These are phyloP conservation scores for Actinemys pallida DNA, from an alignment of 2,113 vertebrate genomes.

Conservation along the genomic window DNA sequence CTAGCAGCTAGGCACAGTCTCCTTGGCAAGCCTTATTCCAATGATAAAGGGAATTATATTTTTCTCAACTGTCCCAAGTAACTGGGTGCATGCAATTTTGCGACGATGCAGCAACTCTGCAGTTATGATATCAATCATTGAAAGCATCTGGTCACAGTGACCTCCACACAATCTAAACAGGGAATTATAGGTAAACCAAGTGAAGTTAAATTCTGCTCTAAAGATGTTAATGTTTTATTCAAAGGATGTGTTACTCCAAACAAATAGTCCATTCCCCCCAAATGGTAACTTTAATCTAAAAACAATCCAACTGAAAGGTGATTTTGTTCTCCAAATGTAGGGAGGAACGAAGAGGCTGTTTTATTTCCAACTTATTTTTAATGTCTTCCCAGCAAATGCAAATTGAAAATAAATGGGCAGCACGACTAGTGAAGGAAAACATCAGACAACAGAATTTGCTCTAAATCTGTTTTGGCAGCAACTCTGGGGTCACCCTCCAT, in stretches of 20 bases:
- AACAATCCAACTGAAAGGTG: background rate
- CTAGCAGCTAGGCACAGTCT: background rate
- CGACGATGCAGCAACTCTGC: background rate
- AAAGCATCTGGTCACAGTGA: background rate
- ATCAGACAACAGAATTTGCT: background rate
- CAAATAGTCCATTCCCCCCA: background rate
- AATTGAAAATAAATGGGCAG: background rate
- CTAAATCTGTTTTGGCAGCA: fast-evolving
- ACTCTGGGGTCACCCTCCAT: fast-evolving
- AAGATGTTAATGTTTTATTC: fast-evolving
- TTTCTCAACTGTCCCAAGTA: background rate
- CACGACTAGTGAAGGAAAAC: background rate
- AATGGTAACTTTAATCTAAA: background rate
- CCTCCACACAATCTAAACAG: background rate
- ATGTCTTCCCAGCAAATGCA: background rate
- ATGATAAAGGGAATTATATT: background rate
- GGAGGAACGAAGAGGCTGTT: background rate
- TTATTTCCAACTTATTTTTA: background rate
- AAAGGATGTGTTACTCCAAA: background rate
- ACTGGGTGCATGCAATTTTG: background rate
- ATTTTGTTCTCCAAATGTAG: background rate
- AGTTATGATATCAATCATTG: background rate
- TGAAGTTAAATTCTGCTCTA: background rate
- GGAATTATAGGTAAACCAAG: background rate
- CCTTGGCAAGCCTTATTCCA: background rate